Evolutionary conservation across 2,797 vertebrate genomes (phyloP), one percentile per base, ranked within the genome.

Genomic region (Neomorphus geoffroyi): DNA sequence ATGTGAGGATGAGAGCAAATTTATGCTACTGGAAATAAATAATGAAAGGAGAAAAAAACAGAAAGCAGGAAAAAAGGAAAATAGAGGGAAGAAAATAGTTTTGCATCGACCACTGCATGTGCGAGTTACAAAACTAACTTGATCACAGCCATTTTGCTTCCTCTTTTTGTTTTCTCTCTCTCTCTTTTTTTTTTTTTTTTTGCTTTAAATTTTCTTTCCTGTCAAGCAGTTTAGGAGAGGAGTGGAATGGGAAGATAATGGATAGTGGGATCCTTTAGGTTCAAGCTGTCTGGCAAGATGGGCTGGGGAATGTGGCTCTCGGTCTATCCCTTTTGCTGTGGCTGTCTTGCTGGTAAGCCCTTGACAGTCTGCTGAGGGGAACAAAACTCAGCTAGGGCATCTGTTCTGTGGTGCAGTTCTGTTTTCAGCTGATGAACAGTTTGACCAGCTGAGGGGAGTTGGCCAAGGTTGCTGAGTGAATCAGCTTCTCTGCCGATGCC

Each of bases 381-480:
- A 26, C 1, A 43, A 88, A 85, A 73, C 87, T 62, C 54, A 61
- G 53, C 64, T 0, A 1, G 79, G 80, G 72, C 77, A 61, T 92
- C 74, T 75, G 54, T 84, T 92, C 90, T 74, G 26, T 84, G 72
- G 72, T 92, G 71, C 72, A 27, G 43, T 85, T 95, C 53, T 92
- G 83, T 73, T 93, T 81, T 81, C 72, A 88, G 77, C 75, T 57
- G 62, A 41, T 58, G 53, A 88, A 48, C 70, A 74, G 56, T 64
- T 72, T 54, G 69, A 75, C 86, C 77, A 41, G 67, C 30, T 88
- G 65, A 58, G 50, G 69, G 77, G 71, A 87, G 84, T 9, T 82
- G 92, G 80, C 58, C 45, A 14, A 35, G 74, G 54, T 48, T 88
- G 72, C 2, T 11, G 46, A 77, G 89, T 92, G 93, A 96, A 86